Evolutionary conservation across 2,113 vertebrate genomes (phyloP).

Genomic region (Eulacestoma nigropectus): DNA sequence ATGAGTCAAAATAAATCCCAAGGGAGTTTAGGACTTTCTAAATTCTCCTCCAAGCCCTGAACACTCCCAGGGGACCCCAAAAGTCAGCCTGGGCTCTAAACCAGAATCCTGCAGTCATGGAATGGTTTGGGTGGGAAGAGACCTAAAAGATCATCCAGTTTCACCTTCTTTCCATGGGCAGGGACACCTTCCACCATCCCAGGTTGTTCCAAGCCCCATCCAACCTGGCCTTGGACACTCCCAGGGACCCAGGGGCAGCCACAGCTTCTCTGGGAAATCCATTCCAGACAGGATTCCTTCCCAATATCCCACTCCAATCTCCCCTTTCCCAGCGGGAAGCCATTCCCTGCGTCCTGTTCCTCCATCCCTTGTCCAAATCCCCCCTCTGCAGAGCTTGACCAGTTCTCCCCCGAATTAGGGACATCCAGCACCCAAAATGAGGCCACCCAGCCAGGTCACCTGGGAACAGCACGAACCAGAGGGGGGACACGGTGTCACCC

Average conservation of each 20-base stretch:
- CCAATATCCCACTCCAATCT: background rate
- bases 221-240: rapidly evolving
- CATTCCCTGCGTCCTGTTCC: background rate
- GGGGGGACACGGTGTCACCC: background rate
- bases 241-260: background rate
- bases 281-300: background rate
- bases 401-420: background rate
- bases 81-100: background rate
- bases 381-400: background rate
- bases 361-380: background rate
- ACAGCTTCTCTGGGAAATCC: background rate
- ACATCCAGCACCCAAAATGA: background rate
- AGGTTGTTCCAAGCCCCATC: rapidly evolving
- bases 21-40: rapidly evolving
- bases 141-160: background rate
- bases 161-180: no score
- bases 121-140: background rate
- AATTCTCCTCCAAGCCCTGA: background rate
- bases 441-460: background rate
- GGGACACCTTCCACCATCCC: background rate
- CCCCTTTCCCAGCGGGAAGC: background rate
- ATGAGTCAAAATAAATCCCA: background rate
- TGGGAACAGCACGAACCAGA: background rate
- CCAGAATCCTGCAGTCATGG: background rate
- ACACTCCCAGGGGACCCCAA: background rate